Base-by-base conservation (phyloP, 1,140 invertebrate genomes). In the Brachionus manjavacas region DNA sequence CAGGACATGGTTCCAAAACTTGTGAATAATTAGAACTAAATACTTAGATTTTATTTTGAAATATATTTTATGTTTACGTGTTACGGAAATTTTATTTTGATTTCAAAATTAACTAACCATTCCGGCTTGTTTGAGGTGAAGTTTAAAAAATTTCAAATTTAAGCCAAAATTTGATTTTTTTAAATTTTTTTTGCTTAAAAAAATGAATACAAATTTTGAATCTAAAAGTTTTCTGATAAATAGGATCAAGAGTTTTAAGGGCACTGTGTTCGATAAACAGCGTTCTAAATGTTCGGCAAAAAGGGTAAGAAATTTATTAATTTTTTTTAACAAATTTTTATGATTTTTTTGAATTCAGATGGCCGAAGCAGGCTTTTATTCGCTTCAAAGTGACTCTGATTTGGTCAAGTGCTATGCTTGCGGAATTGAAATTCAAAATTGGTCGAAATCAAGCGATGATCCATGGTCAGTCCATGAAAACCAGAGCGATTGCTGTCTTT, bases 281-380 rank as follows among this genome's bases (percentile, higher is more conserved):
- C n/a, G 52, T 2, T 28, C 23, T 7, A 81, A 81, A 64, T 64
- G 52, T 23, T 28, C n/a, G 4, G 9, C 64, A 20, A 81, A 81
- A 81, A 60, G 16, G 11, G 79, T 2, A 7, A 23, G 60, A 8
- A 64, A 28, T 28, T 25, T 4, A 20, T n/a, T n/a, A 23, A 0
- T 64, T 64, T 64, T 64, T n/a, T 64, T 64, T 23, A 20, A 2
- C 8, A 64, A 9, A n/a, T 23, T 20, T 9, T 25, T 64, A 28
- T 28, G 2, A 28, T 28, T 76, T 16, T 31, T 41, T 35, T 39
- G 0, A 8, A 28, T 46, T 35, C 7, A 81, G 79, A 41, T 81
- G 52, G 79, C 64, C n/a, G 64, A 81, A 20, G 79, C 79, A 8
- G 79, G 79, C 31, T 81, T 81, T 43, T 81, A 81, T 46, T 81